A percentile compares a stretch with the other conserved stretches of the same genome.
Conservation (phyloP, 2,113 vertebrate genomes). For the Lates calcarifer region DNA sequence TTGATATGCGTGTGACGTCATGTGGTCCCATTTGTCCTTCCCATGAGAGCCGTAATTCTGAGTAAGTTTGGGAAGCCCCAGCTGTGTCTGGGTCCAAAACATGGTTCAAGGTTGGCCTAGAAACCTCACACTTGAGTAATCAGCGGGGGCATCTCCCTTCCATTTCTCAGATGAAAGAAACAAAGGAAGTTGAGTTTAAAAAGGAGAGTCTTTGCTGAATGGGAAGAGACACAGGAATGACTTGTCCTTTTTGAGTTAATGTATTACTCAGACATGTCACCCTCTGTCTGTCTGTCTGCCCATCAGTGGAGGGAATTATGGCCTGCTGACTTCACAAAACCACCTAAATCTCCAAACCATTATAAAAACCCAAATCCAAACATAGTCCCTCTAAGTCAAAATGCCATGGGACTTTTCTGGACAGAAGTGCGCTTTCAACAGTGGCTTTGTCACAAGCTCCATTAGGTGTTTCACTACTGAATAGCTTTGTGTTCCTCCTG, state of each 20-base stretch:
- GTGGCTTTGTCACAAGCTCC: slow-evolving; percentile 50
- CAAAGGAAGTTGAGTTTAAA: slow-evolving; percentile 28
- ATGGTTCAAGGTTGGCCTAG: slow-evolving; percentile 35
- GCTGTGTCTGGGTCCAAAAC: slow-evolving; percentile 41
- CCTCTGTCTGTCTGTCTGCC: slow-evolving; percentile 32
- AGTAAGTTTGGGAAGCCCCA: slow-evolving; percentile 73
- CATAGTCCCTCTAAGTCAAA: slow-evolving; percentile 51
- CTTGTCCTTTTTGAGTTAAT: slow-evolving; percentile 41
- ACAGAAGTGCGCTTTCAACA: slow-evolving; percentile 43
- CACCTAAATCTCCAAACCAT: slow-evolving; percentile 44
- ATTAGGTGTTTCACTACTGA: slow-evolving; percentile 33
- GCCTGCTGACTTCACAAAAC: slow-evolving; percentile 59
- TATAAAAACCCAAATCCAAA: slow-evolving; percentile 48
- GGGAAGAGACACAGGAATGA: slow-evolving; percentile 48
- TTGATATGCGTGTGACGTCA: slow-evolving; percentile 24
- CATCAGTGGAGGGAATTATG: slow-evolving; percentile 52
- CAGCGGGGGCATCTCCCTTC: slow-evolving; percentile 47
- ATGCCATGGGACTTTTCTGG: slow-evolving; percentile 65
- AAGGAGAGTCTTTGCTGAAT: slow-evolving; percentile 10
- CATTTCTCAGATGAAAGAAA: slow-evolving; percentile 47
- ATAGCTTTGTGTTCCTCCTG: slow-evolving; percentile 51
- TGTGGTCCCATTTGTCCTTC: slow-evolving; percentile 53
- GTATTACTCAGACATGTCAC: slow-evolving; percentile 25
- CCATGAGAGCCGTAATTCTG: slow-evolving; percentile 45
- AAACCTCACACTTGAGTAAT: slow-evolving; percentile 53